Evolutionary conservation across 2,113 vertebrate species (phyloP).

Genomic region (Myrmecobius fasciatus): DNA sequence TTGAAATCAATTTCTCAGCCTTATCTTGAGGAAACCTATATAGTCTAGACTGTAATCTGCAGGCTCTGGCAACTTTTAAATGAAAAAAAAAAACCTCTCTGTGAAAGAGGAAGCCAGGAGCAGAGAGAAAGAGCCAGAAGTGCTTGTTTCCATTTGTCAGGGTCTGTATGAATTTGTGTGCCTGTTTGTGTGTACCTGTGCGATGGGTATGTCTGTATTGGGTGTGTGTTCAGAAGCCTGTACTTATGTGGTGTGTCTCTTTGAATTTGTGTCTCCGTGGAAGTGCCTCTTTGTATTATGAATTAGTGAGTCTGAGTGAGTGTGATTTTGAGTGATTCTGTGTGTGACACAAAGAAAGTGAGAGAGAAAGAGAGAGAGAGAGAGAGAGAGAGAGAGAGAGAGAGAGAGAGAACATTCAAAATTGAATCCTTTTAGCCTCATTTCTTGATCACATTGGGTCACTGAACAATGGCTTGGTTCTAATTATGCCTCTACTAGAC

Average conservation of each 20-base stretch:
- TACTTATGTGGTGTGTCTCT: background rate
- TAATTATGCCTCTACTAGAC: background rate
- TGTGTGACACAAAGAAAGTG: background rate
- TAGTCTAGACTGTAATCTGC: conserved; percentile 87
- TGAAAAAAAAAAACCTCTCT: conserved; percentile 79
- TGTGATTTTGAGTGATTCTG: background rate
- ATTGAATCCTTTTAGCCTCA: background rate
- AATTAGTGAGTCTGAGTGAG: background rate
- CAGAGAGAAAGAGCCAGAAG: conserved; percentile 46
- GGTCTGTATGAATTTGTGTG: conserved; percentile 12
- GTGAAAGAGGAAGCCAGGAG: conserved; percentile 15
- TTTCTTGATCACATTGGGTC: background rate
- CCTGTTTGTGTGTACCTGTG: background rate
- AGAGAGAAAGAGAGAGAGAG: background rate
- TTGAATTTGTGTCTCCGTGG: background rate
- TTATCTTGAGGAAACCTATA: conserved; percentile 89
- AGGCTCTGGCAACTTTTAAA: conserved; percentile 83
- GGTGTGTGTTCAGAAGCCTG: background rate
- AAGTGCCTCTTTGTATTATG: background rate
- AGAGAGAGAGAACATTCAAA: background rate
- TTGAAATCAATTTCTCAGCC: conserved; percentile 90
- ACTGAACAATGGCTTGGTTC: background rate
- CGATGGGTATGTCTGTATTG: too few species aligned
- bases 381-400: too few species aligned
- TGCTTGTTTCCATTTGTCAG: conserved; percentile 49